Conservation (phyloP, 1,140 invertebrate species). For the Papilio dardanus region DNA sequence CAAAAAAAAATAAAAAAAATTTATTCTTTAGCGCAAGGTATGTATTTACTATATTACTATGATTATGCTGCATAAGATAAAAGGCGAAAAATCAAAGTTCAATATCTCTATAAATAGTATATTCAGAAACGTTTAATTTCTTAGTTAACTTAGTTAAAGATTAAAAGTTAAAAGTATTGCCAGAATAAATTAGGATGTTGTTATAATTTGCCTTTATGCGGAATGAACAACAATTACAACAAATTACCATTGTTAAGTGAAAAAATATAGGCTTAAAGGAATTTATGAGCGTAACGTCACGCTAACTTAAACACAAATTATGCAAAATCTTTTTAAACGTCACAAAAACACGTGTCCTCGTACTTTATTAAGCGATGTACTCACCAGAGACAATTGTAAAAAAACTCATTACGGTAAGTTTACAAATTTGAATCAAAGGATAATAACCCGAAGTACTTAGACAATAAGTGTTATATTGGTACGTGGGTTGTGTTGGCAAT, state of each 20-base stretch:
- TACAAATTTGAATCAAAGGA: background rate
- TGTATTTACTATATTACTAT: too few species aligned
- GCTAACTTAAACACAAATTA: background rate
- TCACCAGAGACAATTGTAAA: background rate
- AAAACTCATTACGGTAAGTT: background rate
- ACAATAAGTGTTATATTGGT: background rate
- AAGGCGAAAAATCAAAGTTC: too few species aligned
- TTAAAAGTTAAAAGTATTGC: too few species aligned
- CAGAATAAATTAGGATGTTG: too few species aligned
- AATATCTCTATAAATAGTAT: too few species aligned
- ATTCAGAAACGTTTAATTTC: too few species aligned
- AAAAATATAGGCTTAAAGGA: background rate
- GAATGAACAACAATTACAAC: background rate
- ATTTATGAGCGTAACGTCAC: background rate
- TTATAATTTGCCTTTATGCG: background rate
- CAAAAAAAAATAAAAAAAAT: too few species aligned
- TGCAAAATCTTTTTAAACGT: constrained; percentile 7
- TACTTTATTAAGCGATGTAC: background rate
- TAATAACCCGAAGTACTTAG: background rate
- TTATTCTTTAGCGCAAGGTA: too few species aligned
- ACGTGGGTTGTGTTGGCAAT: background rate
- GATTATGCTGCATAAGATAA: too few species aligned
- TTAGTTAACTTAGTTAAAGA: too few species aligned
- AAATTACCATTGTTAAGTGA: background rate
- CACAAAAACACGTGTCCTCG: constrained; percentile 19